These are phyloP conservation scores for Archilochus colubris DNA, from an alignment of 2,113 vertebrate genomes.

Conservation along the genomic window DNA sequence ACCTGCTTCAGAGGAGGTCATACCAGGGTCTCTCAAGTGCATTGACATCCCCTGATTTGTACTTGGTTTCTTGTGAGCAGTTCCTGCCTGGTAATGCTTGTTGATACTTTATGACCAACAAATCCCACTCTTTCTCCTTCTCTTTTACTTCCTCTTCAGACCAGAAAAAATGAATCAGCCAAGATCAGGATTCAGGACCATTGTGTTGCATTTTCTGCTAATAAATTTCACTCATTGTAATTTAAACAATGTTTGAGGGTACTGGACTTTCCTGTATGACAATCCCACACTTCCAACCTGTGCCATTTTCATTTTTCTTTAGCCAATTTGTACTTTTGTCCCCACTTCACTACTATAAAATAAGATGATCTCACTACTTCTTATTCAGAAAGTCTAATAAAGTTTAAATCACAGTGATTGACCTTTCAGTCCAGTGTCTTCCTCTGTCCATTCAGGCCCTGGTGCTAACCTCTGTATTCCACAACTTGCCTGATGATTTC, in stretches of 20 bases:
- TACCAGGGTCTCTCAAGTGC: neutral
- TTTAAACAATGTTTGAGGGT: neutral
- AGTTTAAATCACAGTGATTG: neutral
- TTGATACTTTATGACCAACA: neutral
- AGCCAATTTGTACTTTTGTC: neutral
- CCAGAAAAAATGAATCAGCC: neutral
- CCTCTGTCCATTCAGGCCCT: neutral
- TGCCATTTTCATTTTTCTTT: neutral
- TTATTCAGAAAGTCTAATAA: neutral
- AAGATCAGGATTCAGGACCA: neutral
- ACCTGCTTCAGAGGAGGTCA: neutral
- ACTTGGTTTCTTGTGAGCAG: neutral
- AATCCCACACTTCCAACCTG: neutral
- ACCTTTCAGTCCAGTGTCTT: neutral
- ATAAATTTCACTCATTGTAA: neutral
- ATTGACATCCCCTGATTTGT: neutral
- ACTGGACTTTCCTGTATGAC: neutral
- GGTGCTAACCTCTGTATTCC: neutral
- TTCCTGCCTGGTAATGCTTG: neutral
- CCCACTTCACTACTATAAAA: neutral
- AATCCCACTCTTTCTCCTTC: neutral
- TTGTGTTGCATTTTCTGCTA: rapidly evolving
- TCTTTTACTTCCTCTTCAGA: neutral
- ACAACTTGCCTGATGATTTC: neutral
- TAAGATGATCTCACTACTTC: neutral